Percentiles rank a stretch among this genome's conserved stretches.
phyloP scores from a whole-genome alignment of 2,888 invertebrate species.

The Dendrolimus pini region DNA sequence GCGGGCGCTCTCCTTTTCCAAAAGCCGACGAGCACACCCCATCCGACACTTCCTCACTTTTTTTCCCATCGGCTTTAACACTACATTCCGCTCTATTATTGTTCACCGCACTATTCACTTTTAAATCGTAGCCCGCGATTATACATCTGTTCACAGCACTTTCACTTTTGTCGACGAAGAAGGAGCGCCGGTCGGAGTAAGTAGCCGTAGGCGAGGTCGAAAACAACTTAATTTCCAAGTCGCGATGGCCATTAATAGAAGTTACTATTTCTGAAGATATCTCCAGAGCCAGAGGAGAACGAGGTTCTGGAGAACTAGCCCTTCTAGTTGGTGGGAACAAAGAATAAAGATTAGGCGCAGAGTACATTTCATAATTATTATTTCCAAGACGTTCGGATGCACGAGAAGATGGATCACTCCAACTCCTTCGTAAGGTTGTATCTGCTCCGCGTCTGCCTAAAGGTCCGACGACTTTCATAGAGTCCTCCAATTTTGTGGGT shows the following conservation, averaged over 20 bases:
- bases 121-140: conserved; percentile 48
- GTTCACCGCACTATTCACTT: conserved; percentile 64
- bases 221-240: conserved; percentile 87
- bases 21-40: conserved; percentile 49
- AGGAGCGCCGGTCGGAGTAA: conserved; percentile 61
- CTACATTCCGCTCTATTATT: conserved; percentile 50
- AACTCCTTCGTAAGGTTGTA: conserved; percentile 74
- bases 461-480: conserved; percentile 68
- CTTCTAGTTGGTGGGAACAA: conserved; percentile 62
- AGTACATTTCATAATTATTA: conserved; percentile 47
- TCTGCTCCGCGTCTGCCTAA: conserved; percentile 56
- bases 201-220: conserved; percentile 76
- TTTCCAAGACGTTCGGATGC: conserved; percentile 57
- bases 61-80: conserved; percentile 48
- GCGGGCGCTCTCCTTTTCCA: conserved; percentile 46
- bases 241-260: conserved; percentile 85
- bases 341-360: conserved; percentile 66
- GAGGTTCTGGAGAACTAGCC: conserved; percentile 58
- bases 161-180: conserved; percentile 71
- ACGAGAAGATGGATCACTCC: conserved; percentile 78
- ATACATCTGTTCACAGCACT: conserved; percentile 65
- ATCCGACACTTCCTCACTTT: conserved; percentile 55
- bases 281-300: conserved; percentile 74
- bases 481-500: conserved; percentile 68
- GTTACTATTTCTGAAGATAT: conserved; percentile 88